phyloP scores from a whole-genome alignment of 2,888 invertebrate species.

The Xestia c-nigrum region DNA sequence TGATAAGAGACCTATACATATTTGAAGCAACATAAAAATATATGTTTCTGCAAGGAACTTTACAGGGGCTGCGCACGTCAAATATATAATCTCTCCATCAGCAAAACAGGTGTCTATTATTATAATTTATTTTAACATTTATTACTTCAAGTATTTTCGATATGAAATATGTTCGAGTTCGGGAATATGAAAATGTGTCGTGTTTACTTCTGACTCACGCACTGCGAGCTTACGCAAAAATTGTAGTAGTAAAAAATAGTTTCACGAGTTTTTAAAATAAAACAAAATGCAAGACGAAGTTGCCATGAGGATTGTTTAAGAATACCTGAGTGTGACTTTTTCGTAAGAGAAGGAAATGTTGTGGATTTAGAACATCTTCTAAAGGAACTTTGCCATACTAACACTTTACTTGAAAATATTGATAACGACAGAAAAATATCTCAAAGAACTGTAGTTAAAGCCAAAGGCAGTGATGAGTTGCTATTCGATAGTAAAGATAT shows the following conservation, averaged over 20 bases:
- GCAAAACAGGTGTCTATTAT: slow-evolving; percentile 44
- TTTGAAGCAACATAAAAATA: neutral
- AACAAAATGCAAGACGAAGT: slow-evolving; percentile 33
- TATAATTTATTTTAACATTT: slow-evolving; percentile 58
- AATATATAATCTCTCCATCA: slow-evolving; percentile 23
- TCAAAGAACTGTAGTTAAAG: neutral
- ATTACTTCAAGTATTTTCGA: slow-evolving; percentile 46
- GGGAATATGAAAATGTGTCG: slow-evolving; percentile 51
- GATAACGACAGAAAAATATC: neutral
- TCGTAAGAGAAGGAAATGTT: neutral
- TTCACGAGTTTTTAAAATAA: slow-evolving; percentile 46
- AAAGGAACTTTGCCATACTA: neutral
- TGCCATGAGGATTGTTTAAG: slow-evolving; percentile 24
- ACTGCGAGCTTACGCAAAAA: slow-evolving; percentile 46
- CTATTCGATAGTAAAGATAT: neutral
- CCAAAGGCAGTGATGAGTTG: neutral
- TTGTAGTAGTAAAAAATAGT: slow-evolving; percentile 52
- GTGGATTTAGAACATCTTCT: neutral
- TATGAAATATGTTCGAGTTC: slow-evolving; percentile 46
- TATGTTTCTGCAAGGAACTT: no score
- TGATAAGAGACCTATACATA: neutral
- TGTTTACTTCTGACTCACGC: slow-evolving; percentile 57
- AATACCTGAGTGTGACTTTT: slow-evolving; percentile 30
- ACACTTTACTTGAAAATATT: neutral
- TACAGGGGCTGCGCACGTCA: neutral